These are phyloP conservation scores for Mythimna pallens DNA, from an alignment of 2,888 invertebrate genomes.

Conservation along the genomic window DNA sequence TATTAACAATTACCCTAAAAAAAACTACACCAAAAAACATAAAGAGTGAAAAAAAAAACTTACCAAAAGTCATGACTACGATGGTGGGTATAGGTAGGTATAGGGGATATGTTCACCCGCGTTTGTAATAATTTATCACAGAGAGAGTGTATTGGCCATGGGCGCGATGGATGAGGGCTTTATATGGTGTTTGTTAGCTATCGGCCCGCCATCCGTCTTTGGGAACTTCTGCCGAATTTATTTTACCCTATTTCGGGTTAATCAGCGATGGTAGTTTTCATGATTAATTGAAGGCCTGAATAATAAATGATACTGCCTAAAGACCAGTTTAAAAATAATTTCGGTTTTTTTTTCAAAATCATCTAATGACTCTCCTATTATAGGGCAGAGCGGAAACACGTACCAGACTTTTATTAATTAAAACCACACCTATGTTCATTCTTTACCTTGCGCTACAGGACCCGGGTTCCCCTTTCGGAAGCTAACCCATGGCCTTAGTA, in stretches of 20 bases:
- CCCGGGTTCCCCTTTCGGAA: too few relatives aligned
- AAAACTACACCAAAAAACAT: background rate
- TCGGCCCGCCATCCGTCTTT: constrained; percentile 33
- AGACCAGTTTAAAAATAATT: background rate
- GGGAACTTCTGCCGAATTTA: constrained; percentile 6
- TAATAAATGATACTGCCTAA: background rate
- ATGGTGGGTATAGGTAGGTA: background rate
- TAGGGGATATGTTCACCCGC: constrained; percentile 3
- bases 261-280: background rate
- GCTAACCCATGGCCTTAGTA: too few relatives aligned
- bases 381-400: too few relatives aligned
- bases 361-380: too few relatives aligned
- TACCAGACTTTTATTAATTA: too few relatives aligned
- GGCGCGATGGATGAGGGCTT: constrained; percentile 40
- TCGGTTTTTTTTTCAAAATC: too few relatives aligned
- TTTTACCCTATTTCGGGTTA: background rate
- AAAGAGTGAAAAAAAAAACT: constrained; percentile 4
- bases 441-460: too few relatives aligned
- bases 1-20: too few relatives aligned
- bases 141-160: constrained; percentile 46
- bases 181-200: constrained; percentile 44
- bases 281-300: background rate
- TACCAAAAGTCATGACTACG: too few relatives aligned
- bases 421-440: too few relatives aligned
- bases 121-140: constrained; percentile 48